Base-by-base conservation (phyloP, 2,113 vertebrate species). In the Heliornis fulica region DNA sequence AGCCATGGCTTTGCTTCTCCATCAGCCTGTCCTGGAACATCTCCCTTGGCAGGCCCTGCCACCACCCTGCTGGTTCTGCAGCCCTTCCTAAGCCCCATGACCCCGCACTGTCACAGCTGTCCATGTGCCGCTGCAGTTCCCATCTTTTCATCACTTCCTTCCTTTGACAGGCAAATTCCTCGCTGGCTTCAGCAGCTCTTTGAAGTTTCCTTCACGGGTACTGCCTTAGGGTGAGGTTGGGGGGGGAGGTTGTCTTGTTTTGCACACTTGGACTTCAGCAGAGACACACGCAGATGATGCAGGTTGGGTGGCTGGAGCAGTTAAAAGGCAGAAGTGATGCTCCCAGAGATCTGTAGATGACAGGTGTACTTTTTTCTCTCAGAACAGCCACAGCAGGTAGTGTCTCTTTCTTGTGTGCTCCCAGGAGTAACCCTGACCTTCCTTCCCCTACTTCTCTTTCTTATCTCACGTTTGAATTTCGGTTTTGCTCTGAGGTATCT, bases 181-280 rank as follows among this genome's bases (percentile, higher is more conserved):
- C 3, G 2, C 57, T 70, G 19, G 43, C 10, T 54, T 48, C 81
- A 46, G 23, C 13, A 38, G 9, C 32, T 56, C 69, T 28, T 38
- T 32, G 48, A 54, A 36, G 31, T 46, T 78, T 94, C 51, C 19
- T 11, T 90, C 3, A 1, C 1, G 12, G 12, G 21, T 65, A 70
- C 51, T 11, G 3, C 26, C 59, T 40, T 59, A n/a, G n/a, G n/a
- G n/a, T n/a, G n/a, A n/a, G n/a, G n/a, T n/a, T n/a, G n/a, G 29
- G 7, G 45, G 4, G 8, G 8, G 11, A 11, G 10, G 3, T 34
- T 38, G 1, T 0, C 0, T 2, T 53, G 45, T 16, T 92, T n/a
- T 61, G 23, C 13, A 12, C 2, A 0, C 21, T n/a, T 14, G 53
- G 78, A 40, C 38, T 78, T 60, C 6, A 25, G 40, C 43, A 20